Conservation (phyloP, 2,888 invertebrate species). For the Zaprionus obscuricornis region DNA sequence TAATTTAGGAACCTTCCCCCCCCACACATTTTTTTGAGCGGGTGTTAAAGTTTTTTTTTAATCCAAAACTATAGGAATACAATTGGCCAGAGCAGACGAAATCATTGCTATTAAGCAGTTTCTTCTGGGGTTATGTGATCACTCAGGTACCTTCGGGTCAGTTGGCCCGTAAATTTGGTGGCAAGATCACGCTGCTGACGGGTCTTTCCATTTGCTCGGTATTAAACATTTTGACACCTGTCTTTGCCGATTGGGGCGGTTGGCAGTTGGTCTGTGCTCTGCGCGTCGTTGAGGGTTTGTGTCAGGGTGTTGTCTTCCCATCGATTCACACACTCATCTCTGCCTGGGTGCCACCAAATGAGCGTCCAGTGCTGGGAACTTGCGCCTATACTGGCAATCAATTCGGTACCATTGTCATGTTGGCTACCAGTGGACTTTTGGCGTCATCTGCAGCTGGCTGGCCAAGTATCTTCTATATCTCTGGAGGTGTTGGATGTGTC, state of each 20-base stretch:
- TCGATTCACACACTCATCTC: constrained; percentile 88
- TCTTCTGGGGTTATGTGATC: constrained; percentile 88
- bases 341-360: constrained; percentile 88
- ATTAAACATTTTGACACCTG: constrained; percentile 87
- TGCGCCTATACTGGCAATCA: constrained; percentile 89
- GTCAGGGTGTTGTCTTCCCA: constrained; percentile 88
- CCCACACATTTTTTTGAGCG: neutral
- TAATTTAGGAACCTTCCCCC: constrained; percentile 1
- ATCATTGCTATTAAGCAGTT: constrained; percentile 86
- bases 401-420: constrained; percentile 90
- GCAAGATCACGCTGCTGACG: constrained; percentile 86
- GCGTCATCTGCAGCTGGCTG: constrained; percentile 88
- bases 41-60: too few relatives aligned
- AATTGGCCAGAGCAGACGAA: constrained; percentile 85
- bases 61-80: too few relatives aligned
- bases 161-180: constrained; percentile 89
- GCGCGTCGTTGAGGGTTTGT: constrained; percentile 88
- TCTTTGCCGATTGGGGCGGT: constrained; percentile 87
- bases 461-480: constrained; percentile 91
- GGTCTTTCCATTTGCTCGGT: constrained; percentile 87
- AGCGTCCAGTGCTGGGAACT: constrained; percentile 87
- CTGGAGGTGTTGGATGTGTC: constrained; percentile 86
- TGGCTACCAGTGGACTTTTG: constrained; percentile 89
- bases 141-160: constrained; percentile 88
- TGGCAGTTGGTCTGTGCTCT: constrained; percentile 86